Percentiles rank a stretch among this genome's conserved stretches.
Conservation (phyloP, 2,888 invertebrate species). For the Monopis laevigella region DNA sequence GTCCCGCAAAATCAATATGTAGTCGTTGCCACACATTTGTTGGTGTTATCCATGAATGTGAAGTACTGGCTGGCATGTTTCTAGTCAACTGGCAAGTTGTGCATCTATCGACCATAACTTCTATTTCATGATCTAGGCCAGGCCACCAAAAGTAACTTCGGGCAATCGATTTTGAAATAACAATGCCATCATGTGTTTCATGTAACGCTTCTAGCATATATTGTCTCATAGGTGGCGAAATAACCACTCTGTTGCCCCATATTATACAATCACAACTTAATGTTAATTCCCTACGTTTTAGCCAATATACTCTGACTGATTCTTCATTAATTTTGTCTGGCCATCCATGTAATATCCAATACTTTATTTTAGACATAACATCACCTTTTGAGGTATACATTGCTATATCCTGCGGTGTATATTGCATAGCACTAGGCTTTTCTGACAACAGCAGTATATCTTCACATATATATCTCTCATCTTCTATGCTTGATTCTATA, state of each 20-base stretch:
- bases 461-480: constrained; percentile 12
- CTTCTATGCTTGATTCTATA: constrained; percentile 13
- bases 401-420: constrained; percentile 14
- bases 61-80: neutral
- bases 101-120: neutral
- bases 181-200: neutral
- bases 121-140: neutral
- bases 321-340: neutral
- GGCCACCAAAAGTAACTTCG: constrained; percentile 7
- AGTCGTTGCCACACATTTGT: neutral
- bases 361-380: constrained; percentile 15
- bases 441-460: constrained; percentile 19
- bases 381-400: constrained; percentile 13
- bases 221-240: neutral
- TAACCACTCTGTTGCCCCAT: neutral
- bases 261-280: neutral
- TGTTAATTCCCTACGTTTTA: neutral
- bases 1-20: constrained; percentile 1
- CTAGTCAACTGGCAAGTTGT: neutral
- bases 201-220: neutral
- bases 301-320: neutral
- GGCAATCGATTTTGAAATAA: neutral
- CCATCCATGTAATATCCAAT: constrained; percentile 19
- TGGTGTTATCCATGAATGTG: neutral
- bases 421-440: constrained; percentile 15